These are phyloP conservation scores for Sebastes hubbsi DNA, from an alignment of 2,797 vertebrate genomes.

Conservation along the genomic window DNA sequence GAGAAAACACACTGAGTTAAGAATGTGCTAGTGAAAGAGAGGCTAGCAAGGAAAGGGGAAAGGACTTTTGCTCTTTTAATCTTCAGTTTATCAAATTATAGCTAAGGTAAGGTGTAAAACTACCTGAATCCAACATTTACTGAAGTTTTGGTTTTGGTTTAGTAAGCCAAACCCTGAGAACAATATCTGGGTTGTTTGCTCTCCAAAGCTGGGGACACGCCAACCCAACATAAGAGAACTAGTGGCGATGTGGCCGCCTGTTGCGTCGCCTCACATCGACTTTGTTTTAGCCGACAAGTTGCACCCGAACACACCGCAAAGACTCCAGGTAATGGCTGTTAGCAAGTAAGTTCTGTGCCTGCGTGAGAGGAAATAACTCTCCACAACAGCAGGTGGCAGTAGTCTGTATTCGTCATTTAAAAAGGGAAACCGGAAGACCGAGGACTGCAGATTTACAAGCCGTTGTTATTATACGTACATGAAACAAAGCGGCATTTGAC, in stretches of 20 bases:
- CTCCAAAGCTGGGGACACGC: neutral
- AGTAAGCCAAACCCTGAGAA: neutral
- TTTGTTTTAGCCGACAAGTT: no score
- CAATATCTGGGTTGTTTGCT: neutral
- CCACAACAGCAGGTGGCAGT: no score
- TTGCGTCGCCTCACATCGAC: no score
- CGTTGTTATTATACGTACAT: no score
- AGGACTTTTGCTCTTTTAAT: neutral
- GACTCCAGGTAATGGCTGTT: no score
- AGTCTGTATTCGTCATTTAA: no score
- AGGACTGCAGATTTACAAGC: no score
- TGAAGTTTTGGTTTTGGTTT: neutral
- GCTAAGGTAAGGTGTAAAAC: neutral
- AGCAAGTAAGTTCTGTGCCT: rapidly evolving
- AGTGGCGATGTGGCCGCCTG: rapidly evolving
- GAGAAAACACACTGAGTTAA: neutral
- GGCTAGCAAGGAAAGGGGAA: neutral
- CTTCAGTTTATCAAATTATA: neutral
- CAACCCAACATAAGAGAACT: no score
- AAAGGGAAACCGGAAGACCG: no score
- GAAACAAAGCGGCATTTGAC: no score
- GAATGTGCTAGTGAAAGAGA: neutral
- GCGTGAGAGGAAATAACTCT: no score
- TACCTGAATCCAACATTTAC: neutral
- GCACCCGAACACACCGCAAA: no score